phyloP scores from a whole-genome alignment of 2,113 vertebrate species.

The Carollia perspicillata region DNA sequence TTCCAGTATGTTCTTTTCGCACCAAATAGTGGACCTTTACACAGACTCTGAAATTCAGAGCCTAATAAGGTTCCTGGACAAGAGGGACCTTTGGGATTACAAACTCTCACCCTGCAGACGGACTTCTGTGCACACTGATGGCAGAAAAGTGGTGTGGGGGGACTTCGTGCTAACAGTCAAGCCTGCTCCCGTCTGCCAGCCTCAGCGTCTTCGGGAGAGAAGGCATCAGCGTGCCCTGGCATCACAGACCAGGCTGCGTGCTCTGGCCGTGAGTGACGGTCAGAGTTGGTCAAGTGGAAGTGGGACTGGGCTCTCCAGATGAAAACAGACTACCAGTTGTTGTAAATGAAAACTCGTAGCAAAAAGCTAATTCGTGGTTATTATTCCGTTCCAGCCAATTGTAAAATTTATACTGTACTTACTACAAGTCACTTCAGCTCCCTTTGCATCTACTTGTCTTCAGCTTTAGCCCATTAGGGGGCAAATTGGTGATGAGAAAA shows the following conservation, averaged over 20 bases:
- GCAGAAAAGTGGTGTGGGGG: background rate
- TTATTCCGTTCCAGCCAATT: background rate
- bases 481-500: background rate
- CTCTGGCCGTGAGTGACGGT: rapidly evolving
- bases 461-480: background rate
- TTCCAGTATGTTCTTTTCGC: background rate
- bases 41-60: background rate
- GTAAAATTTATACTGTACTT: background rate
- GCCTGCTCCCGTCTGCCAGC: background rate
- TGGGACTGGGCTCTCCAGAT: background rate
- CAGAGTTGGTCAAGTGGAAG: background rate
- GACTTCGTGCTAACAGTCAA: background rate
- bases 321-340: background rate
- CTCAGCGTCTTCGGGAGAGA: background rate
- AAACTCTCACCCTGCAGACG: background rate
- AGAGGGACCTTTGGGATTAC: background rate
- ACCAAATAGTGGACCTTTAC: background rate
- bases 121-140: background rate
- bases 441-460: background rate
- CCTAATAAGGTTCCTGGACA: background rate
- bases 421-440: background rate
- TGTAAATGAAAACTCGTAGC: background rate
- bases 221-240: background rate
- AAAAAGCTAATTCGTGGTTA: background rate
- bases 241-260: rapidly evolving